phyloP scores from a whole-genome alignment of 1,140 invertebrate genomes.

The Trachymyrmex septentrionalis region DNA sequence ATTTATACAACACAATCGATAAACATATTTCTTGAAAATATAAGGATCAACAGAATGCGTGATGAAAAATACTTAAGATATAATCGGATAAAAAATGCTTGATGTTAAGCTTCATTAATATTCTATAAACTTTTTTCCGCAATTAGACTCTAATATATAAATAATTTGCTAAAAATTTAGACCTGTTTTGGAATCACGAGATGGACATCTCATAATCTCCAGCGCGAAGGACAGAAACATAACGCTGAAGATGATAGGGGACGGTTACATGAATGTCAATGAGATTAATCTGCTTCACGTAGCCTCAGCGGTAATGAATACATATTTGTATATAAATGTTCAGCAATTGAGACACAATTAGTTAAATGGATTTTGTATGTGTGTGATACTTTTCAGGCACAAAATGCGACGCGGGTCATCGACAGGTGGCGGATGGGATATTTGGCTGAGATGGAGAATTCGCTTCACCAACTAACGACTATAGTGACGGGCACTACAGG shows the following conservation, averaged over 20 bases:
- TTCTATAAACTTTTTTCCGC: background rate
- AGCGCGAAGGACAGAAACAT: constrained; percentile 89
- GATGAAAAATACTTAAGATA: background rate
- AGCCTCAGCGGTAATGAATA: constrained; percentile 82
- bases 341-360: constrained; percentile 17
- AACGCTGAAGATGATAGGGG: constrained; percentile 88
- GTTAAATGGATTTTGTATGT: background rate
- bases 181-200: constrained; percentile 88
- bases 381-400: constrained; percentile 75
- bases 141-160: background rate
- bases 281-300: constrained; percentile 87
- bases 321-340: background rate
- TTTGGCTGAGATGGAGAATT: constrained; percentile 78
- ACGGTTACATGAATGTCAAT: constrained; percentile 89
- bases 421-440: constrained; percentile 83
- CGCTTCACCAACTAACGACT: constrained; percentile 76
- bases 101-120: background rate
- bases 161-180: constrained; percentile 79
- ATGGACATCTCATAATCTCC: constrained; percentile 90
- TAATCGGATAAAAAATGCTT: background rate
- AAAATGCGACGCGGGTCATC: constrained; percentile 82
- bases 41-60: background rate
- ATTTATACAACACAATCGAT: background rate
- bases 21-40: background rate
- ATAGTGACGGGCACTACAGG: constrained; percentile 82